Conservation (phyloP, 1,140 invertebrate genomes). For the Drosophila baimaii region DNA sequence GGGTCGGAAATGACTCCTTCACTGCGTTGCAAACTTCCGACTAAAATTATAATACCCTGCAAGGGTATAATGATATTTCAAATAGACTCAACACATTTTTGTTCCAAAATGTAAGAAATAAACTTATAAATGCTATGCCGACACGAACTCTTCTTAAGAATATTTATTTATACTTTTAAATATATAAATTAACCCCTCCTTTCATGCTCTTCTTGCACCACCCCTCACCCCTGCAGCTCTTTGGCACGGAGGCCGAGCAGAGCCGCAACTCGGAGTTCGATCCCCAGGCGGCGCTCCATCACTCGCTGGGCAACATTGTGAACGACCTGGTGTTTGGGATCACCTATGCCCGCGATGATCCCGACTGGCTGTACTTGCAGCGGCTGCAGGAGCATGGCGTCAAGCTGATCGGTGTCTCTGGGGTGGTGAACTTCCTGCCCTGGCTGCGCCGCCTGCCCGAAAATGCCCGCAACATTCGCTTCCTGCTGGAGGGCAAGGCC, state of each 20-base stretch:
- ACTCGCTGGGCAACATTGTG: slow-evolving; percentile 91
- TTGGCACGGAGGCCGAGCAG: not conserved
- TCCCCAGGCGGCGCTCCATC: slow-evolving; percentile 85
- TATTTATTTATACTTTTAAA: too few species aligned
- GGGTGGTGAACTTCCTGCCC: slow-evolving; percentile 92
- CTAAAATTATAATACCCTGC: too few species aligned
- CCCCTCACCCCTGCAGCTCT: slow-evolving; percentile 3
- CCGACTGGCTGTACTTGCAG: slow-evolving; percentile 90
- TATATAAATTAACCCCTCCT: too few species aligned
- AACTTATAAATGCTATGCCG: too few species aligned
- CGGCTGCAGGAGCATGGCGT: slow-evolving; percentile 91
- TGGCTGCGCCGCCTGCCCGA: slow-evolving; percentile 86
- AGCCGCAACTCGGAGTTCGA: slow-evolving; percentile 38
- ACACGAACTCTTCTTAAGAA: too few species aligned
- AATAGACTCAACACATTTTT: too few species aligned
- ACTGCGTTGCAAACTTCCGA: too few species aligned
- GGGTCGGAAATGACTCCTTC: too few species aligned
- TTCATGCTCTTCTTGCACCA: too few species aligned
- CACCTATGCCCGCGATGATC: slow-evolving; percentile 88
- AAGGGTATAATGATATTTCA: too few species aligned
- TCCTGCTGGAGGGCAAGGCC: slow-evolving; percentile 88
- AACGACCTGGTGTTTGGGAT: slow-evolving; percentile 91
- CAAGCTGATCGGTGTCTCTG: slow-evolving; percentile 91
- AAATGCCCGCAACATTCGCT: slow-evolving; percentile 86
- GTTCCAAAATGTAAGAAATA: too few species aligned